These are phyloP conservation scores for Bembecia ichneumoniformis DNA, from an alignment of 2,888 invertebrate genomes.

Conservation along the genomic window DNA sequence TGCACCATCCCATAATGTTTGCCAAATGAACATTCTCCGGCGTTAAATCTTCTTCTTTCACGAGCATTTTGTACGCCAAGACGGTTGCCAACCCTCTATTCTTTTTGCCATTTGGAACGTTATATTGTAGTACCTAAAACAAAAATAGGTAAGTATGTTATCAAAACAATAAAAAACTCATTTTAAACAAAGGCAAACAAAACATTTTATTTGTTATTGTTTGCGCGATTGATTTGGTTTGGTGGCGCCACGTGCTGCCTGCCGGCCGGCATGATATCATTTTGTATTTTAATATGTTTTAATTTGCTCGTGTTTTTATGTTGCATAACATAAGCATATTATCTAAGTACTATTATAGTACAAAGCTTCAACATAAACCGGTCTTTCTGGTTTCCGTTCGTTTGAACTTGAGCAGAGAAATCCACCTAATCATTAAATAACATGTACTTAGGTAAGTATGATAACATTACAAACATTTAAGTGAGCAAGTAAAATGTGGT, in stretches of 20 bases:
- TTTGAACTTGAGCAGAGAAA: too few relatives aligned
- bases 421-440: too few relatives aligned
- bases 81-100: slow-evolving; percentile 82
- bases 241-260: not conserved
- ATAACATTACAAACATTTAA: too few relatives aligned
- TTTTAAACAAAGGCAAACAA: not conserved
- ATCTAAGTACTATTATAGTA: too few relatives aligned
- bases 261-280: not conserved
- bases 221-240: not conserved
- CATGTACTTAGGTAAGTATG: too few relatives aligned
- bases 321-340: not conserved
- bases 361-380: too few relatives aligned
- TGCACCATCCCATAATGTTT: slow-evolving; percentile 93
- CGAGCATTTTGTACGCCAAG: slow-evolving; percentile 81
- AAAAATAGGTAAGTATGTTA: slow-evolving; percentile 15
- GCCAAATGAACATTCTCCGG: slow-evolving; percentile 84
- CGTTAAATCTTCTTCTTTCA: slow-evolving; percentile 76
- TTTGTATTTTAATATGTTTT: not conserved
- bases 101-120: slow-evolving; percentile 92
- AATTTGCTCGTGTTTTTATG: not conserved
- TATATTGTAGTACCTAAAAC: slow-evolving; percentile 87
- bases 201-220: not conserved
- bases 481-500: too few relatives aligned
- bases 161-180: not conserved
- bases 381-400: too few relatives aligned